Base-by-base conservation (phyloP, 1,140 invertebrate species). In the Hirudo medicinalis region DNA sequence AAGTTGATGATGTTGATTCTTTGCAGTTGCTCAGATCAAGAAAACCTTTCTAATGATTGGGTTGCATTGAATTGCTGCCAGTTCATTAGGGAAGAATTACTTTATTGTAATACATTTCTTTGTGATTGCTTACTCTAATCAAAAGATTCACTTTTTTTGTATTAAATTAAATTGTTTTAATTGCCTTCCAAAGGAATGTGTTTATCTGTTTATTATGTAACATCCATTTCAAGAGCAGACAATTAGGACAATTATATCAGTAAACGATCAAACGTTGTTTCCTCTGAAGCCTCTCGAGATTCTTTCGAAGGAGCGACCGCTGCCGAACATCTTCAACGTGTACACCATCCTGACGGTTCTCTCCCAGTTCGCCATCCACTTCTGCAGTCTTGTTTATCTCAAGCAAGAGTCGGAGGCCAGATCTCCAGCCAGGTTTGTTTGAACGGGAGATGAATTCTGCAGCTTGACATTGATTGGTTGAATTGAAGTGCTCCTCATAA, bases 251-350 rank as follows among this genome's bases (percentile, higher is more conserved):
- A 49, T 36, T 36, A n/a, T 6, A 6, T 36, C 32, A 36, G 32
- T 36, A 36, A 36, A 36, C 2, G 32, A 36, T 6, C 6, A 36
- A 36, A 36, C 6, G 32, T 36, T 36, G 32, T 36, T 54, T 67
- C 54, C 67, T 67, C 40, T 67, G 29, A 83, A 95, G 89, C 97
- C 97, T 0, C 79, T 99, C 69, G 94, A 93, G 82, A 88, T 87
- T 0, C 82, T 99, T 49, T 98, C 95, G 0, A 91, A 90, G 79
- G 88, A 96, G 79, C 86, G 95, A 67, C 97, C 97, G 27, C 84
- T 99, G 75, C 92, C 97, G 66, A 99, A 99, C 81, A 99, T 99
- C 75, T 99, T 99, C 81, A 99, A 99, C 84, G 79, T 92, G 13
- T 99, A 99, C 80, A 99, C 96, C 0, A 88, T 99, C 71, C 83